A percentile compares a stretch with the other conserved stretches of the same genome.
These are phyloP conservation scores for Tetramorium simillimum DNA, from an alignment of 1,140 invertebrate species.

Conservation along the genomic window DNA sequence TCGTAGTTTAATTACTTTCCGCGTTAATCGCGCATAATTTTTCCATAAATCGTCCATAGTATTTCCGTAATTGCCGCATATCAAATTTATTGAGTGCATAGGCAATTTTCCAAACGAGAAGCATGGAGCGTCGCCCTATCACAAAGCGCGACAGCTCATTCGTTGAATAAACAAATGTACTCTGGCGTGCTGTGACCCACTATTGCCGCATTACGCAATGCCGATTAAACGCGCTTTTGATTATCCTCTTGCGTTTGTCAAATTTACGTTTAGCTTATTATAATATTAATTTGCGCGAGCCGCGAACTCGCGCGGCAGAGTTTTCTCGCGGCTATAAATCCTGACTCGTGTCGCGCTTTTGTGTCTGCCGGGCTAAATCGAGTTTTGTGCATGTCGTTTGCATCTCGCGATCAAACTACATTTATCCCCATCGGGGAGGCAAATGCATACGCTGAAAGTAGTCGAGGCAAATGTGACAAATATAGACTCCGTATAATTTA, in stretches of 20 bases:
- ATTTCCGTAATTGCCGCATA: conserved; percentile 20
- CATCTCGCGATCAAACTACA: conserved; percentile 43
- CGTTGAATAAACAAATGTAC: conserved; percentile 57
- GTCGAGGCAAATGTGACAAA: not conserved
- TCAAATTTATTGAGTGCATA: conserved; percentile 40
- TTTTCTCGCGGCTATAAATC: conserved; percentile 58
- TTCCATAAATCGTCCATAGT: conserved; percentile 24
- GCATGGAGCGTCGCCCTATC: not conserved
- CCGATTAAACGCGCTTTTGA: conserved; percentile 62
- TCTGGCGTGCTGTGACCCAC: conserved; percentile 27
- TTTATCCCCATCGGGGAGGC: conserved; percentile 36
- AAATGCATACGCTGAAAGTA: not conserved
- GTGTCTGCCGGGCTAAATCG: conserved; percentile 57
- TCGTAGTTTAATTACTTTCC: not conserved
- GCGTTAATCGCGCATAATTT: conserved; percentile 31
- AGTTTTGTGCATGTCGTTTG: conserved; percentile 59
- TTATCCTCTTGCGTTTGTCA: conserved; percentile 64
- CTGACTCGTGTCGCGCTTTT: conserved; percentile 57
- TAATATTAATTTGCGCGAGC: conserved; percentile 67
- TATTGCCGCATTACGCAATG: conserved; percentile 59
- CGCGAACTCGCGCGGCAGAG: not conserved
- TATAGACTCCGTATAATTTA: too few relatives aligned
- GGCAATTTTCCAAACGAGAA: conserved; percentile 46
- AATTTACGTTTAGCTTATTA: conserved; percentile 73
- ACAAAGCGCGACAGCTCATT: conserved; percentile 52